These are phyloP conservation scores for Dascyllus trimaculatus DNA, from an alignment of 2,113 vertebrate species.

Conservation along the genomic window DNA sequence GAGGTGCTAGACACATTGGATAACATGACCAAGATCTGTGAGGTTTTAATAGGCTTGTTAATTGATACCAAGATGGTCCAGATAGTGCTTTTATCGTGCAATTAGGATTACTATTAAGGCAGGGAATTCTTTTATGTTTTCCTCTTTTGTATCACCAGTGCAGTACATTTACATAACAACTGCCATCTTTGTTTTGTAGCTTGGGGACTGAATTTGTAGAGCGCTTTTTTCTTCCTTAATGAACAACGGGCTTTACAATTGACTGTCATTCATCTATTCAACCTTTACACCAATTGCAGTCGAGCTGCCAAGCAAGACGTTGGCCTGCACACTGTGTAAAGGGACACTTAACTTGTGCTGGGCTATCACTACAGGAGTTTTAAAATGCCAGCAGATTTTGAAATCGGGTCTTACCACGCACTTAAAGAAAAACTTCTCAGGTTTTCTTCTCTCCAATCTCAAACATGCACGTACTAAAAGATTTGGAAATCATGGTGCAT, in stretches of 20 bases:
- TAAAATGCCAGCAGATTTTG: too few relatives aligned
- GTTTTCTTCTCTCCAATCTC: too few relatives aligned
- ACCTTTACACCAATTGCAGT: neutral
- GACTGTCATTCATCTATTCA: neutral
- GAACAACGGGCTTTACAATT: neutral
- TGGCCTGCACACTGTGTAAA: neutral
- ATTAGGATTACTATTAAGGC: neutral
- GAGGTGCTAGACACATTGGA: slow-evolving; percentile 1
- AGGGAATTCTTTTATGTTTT: neutral
- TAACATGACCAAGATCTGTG: neutral
- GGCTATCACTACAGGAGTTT: too few relatives aligned
- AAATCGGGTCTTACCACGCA: too few relatives aligned
- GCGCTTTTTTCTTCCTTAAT: neutral
- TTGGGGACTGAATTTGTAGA: neutral
- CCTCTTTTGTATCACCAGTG: neutral
- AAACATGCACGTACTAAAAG: too few relatives aligned
- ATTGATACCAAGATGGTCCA: neutral
- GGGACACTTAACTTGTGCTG: too few relatives aligned
- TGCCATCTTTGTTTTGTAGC: slow-evolving; percentile 8
- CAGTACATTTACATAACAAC: neutral
- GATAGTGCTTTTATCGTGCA: neutral
- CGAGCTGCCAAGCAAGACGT: neutral
- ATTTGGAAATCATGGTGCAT: too few relatives aligned
- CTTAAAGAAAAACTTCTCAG: too few relatives aligned
- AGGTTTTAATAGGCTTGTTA: neutral